Evolutionary conservation across 2,113 vertebrate species (phyloP).

Genomic region (Cyprinodon variegatus): DNA sequence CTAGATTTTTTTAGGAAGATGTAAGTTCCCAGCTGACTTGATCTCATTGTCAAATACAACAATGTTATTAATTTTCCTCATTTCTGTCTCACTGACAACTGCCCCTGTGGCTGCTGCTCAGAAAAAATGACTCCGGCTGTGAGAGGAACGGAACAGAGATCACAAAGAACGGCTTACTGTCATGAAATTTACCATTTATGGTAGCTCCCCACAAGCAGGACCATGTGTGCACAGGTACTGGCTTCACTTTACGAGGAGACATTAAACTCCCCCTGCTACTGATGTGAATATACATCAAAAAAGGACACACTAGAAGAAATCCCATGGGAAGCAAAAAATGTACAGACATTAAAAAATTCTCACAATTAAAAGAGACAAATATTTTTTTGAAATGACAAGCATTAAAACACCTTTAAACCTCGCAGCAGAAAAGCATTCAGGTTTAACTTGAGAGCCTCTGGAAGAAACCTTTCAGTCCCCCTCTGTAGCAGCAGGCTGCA

Average conservation of each 20-base stretch:
- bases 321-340: constrained; percentile 22
- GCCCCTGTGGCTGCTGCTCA: constrained; percentile 9
- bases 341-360: not conserved
- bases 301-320: constrained; percentile 47
- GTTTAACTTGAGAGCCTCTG: constrained; percentile 56
- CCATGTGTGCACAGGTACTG: constrained; percentile 68
- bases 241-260: constrained; percentile 62
- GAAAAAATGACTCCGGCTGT: constrained; percentile 36
- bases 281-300: constrained; percentile 41
- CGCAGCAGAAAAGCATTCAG: constrained; percentile 55
- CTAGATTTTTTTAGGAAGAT: not conserved
- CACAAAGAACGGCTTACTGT: constrained; percentile 44
- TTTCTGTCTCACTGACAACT: not conserved
- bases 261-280: constrained; percentile 42
- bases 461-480: constrained; percentile 40
- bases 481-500: constrained; percentile 47
- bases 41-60: not conserved
- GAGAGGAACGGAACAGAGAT: constrained; percentile 31
- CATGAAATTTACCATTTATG: constrained; percentile 69
- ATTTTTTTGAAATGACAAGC: not conserved
- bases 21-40: not conserved
- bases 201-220: constrained; percentile 40
- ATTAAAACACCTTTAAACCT: constrained; percentile 16
- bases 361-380: not conserved
- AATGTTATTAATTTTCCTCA: constrained; percentile 9